Base-by-base conservation (phyloP, 2,888 invertebrate species). In the Lasioglossum leucozonium region DNA sequence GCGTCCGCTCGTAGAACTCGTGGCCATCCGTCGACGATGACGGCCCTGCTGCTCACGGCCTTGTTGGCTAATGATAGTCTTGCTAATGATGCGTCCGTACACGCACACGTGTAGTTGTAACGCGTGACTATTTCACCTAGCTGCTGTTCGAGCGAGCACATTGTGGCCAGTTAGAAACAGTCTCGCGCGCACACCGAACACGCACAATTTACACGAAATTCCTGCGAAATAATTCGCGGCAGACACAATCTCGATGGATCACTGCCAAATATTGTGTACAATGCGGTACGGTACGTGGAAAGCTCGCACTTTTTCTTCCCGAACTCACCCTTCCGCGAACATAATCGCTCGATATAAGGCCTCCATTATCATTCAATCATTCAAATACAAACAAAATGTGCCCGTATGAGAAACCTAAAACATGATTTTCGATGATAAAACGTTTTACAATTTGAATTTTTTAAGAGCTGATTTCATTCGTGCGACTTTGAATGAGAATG, bases 61-160 rank as follows among this genome's bases (percentile, higher is more conserved):
- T 94, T 94, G 94, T 87, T 92, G 93, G 93, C 94, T 95, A 95
- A 95, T 95, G 94, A 95, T 94, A 94, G 94, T 95, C 93, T 88
- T 92, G 93, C 94, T 95, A 95, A 95, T 94, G 94, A 94, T 94
- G 94, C 94, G 93, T 93, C 91, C 89, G 90, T 92, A 92, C 92
- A 91, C 91, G 88, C 91, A 91, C 91, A 85, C 91, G 86, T 85
- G 81, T 84, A 72, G 44, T 65, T 65, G 81, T 79, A 78, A 86
- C 86, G 82, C 82, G 85, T 81, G 85, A 89, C 85, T 88, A 90
- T 90, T 92, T 91, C 91, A 90, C 91, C 90, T 92, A 92, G 91
- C 91, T 88, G 91, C 90, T 90, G 89, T 86, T 82, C 65, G 65
- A 34, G 18, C 65, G 18, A 30, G 18, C 37, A 72, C 83, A 77